Evolutionary conservation across 2,888 invertebrate genomes (phyloP).

Genomic region (Eledona agricola): DNA sequence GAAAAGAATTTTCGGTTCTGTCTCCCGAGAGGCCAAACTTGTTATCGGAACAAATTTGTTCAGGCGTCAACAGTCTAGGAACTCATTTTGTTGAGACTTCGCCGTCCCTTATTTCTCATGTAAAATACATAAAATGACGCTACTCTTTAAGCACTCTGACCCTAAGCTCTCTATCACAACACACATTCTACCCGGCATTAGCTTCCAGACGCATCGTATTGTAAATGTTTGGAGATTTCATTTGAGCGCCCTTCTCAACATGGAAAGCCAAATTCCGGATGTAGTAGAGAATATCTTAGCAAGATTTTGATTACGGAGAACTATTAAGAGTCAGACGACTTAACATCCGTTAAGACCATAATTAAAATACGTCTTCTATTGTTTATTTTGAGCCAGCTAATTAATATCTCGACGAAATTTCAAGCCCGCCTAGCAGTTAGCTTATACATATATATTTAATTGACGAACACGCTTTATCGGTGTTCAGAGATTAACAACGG

Average conservation of each 20-base stretch:
- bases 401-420: constrained; percentile 27
- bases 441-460: constrained; percentile 28
- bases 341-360: constrained; percentile 26
- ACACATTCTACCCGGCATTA: no score
- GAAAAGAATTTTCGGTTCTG: constrained; percentile 26
- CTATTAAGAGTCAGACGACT: constrained; percentile 27
- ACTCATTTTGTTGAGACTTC: constrained; percentile 31
- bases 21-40: constrained; percentile 25
- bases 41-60: constrained; percentile 32
- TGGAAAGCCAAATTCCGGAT: constrained; percentile 14
- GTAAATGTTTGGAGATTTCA: constrained; percentile 30
- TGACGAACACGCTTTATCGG: constrained; percentile 16
- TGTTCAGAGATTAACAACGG: constrained; percentile 13
- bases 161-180: constrained; percentile 13
- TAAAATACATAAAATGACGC: constrained; percentile 22
- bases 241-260: constrained; percentile 19
- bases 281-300: constrained; percentile 9
- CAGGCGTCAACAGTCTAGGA: constrained; percentile 31
- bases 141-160: constrained; percentile 6
- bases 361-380: constrained; percentile 29
- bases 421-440: constrained; percentile 9
- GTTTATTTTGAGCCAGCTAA: constrained; percentile 23
- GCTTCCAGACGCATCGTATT: no score
- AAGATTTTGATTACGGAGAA: constrained; percentile 26
- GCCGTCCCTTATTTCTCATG: constrained; percentile 27